These are phyloP conservation scores for Pristionchus exspectatus DNA, from an alignment of 2,888 invertebrate species.

Conservation along the genomic window DNA sequence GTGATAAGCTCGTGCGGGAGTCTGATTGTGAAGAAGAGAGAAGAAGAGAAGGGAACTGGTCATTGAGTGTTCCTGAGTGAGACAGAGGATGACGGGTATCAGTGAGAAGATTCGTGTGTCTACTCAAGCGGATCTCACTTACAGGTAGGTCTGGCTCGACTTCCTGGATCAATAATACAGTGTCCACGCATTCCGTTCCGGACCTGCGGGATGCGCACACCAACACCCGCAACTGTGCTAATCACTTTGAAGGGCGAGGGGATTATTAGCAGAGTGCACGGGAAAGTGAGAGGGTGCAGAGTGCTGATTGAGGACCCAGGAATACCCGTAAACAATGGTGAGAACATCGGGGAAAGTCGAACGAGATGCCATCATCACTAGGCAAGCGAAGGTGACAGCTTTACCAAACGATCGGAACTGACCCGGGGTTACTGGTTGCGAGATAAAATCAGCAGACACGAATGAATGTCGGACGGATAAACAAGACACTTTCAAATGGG, in stretches of 20 bases:
- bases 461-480: neutral
- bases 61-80: slow-evolving; percentile 8
- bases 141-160: slow-evolving; percentile 12
- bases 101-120: neutral
- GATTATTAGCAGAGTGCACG: slow-evolving; percentile 6
- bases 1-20: slow-evolving; percentile 32
- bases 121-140: neutral
- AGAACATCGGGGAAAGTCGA: neutral
- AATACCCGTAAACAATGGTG: slow-evolving; percentile 45
- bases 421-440: slow-evolving; percentile 35
- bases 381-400: neutral
- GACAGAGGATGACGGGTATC: slow-evolving; percentile 39
- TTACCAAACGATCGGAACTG: neutral
- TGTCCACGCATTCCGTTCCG: neutral
- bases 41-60: neutral
- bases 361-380: slow-evolving; percentile 11
- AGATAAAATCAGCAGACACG: neutral
- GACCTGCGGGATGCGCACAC: neutral
- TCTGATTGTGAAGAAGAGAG: slow-evolving; percentile 12
- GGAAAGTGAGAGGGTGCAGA: slow-evolving; percentile 32
- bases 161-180: neutral
- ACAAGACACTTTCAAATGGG: neutral
- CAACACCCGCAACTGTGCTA: slow-evolving; percentile 34
- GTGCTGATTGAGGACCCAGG: neutral
- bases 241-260: slow-evolving; percentile 33